A percentile compares a stretch with the other conserved stretches of the same genome.
phyloP scores from a whole-genome alignment of 2,888 invertebrate genomes.

The Ecliptopera silaceata region DNA sequence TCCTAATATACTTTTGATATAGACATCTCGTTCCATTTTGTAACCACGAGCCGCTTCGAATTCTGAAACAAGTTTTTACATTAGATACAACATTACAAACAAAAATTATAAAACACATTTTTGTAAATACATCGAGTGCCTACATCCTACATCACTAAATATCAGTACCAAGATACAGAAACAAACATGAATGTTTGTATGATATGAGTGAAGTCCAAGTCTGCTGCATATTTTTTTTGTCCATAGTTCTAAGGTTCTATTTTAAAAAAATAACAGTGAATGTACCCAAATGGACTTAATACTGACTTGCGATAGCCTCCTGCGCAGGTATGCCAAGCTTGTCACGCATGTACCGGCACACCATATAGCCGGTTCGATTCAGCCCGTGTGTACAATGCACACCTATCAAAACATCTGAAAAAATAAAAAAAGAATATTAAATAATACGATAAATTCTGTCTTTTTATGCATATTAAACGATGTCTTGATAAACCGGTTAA shows the following conservation, averaged over 20 bases:
- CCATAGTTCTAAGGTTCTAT: no score
- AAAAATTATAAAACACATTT: no score
- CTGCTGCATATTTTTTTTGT: no score
- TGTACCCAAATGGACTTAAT: slow-evolving; percentile 46
- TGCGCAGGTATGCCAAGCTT: slow-evolving; percentile 80
- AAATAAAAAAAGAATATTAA: slow-evolving; percentile 31
- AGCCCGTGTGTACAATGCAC: slow-evolving; percentile 93
- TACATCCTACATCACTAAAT: no score
- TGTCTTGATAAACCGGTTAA: no score
- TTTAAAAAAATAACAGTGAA: no score
- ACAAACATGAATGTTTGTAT: no score
- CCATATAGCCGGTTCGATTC: slow-evolving; percentile 91
- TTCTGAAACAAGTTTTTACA: slow-evolving; percentile 67
- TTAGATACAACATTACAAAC: neutral
- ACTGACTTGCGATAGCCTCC: slow-evolving; percentile 83
- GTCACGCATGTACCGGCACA: slow-evolving; percentile 89
- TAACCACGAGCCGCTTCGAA: slow-evolving; percentile 87
- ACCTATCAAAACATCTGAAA: slow-evolving; percentile 87
- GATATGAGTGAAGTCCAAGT: no score
- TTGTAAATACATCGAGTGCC: no score
- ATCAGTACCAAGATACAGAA: no score
- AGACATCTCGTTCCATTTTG: slow-evolving; percentile 84
- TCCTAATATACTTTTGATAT: slow-evolving; percentile 70
- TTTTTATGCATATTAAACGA: no score
- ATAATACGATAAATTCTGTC: no score